phyloP scores from a whole-genome alignment of 1,140 invertebrate genomes.

The Bradynema listronoti region DNA sequence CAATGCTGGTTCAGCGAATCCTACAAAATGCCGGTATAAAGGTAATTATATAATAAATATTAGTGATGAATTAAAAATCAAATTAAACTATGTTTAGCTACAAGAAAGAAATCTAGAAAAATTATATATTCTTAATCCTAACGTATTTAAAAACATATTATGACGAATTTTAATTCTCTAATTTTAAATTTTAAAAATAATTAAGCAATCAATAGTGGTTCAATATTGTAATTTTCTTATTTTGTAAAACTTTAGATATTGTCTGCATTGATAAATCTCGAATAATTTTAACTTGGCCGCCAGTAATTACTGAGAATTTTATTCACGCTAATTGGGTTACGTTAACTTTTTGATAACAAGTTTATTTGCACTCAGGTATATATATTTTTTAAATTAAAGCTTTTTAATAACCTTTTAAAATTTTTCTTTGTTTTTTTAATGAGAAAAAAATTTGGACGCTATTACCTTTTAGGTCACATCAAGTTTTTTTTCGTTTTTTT shows the following conservation, averaged over 20 bases:
- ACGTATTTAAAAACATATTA: not conserved
- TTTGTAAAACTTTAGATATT: slow-evolving; percentile 13
- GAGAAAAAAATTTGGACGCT: not conserved
- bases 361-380: slow-evolving; percentile 24
- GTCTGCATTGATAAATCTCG: slow-evolving; percentile 16
- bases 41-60: slow-evolving; percentile 4
- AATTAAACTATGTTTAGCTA: not conserved
- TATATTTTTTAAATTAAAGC: not conserved
- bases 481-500: not conserved
- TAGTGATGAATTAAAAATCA: not conserved
- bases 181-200: not conserved
- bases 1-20: slow-evolving; percentile 13
- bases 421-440: not conserved
- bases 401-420: not conserved
- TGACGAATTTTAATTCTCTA: not conserved
- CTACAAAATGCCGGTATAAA: slow-evolving; percentile 27
- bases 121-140: slow-evolving; percentile 4
- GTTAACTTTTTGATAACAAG: slow-evolving; percentile 21
- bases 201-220: not conserved
- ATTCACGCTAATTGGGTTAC: slow-evolving; percentile 27
- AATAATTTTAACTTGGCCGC: slow-evolving; percentile 15
- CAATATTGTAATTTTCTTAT: not conserved
- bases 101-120: too few relatives aligned
- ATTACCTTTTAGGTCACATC: not conserved
- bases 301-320: slow-evolving; percentile 14